Evolutionary conservation across 1,140 invertebrate genomes (phyloP).

Genomic region (Aphelenchoides fujianensis): DNA sequence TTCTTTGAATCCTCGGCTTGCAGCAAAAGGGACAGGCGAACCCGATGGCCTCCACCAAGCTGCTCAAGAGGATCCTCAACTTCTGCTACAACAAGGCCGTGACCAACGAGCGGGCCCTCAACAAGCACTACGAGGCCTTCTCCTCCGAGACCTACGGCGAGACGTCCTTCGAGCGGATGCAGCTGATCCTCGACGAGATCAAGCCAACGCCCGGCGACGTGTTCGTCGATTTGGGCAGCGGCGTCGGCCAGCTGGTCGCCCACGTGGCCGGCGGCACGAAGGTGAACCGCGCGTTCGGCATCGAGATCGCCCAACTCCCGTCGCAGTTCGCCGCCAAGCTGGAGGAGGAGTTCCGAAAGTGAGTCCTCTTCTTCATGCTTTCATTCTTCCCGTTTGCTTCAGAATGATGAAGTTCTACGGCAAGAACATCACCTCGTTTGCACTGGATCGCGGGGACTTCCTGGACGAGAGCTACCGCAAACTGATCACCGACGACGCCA

Average conservation of each 20-base stretch:
- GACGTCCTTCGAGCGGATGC: constrained; percentile 52
- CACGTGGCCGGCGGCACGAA: constrained; percentile 55
- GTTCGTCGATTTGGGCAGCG: constrained; percentile 57
- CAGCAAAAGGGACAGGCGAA: neutral
- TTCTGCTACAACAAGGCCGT: constrained; percentile 52
- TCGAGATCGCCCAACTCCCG: constrained; percentile 54
- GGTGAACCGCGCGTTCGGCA: constrained; percentile 53
- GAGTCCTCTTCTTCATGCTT: constrained; percentile 18
- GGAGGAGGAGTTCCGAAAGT: constrained; percentile 52
- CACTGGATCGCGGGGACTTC: constrained; percentile 53
- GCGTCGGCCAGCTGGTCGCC: constrained; percentile 55
- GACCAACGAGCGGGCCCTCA: constrained; percentile 46
- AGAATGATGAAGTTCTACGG: constrained; percentile 59
- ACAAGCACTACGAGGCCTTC: constrained; percentile 61
- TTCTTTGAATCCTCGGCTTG: no score
- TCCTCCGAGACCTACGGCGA: constrained; percentile 60
- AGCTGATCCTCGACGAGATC: constrained; percentile 54
- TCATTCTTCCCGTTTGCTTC: constrained; percentile 2
- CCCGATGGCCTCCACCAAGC: constrained; percentile 25
- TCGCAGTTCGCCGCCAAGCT: constrained; percentile 50
- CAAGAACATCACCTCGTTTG: constrained; percentile 47
- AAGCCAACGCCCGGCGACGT: constrained; percentile 45
- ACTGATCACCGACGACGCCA: constrained; percentile 59
- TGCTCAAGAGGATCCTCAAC: constrained; percentile 38
- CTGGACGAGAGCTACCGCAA: constrained; percentile 51